Evolutionary conservation across 1,140 invertebrate species (phyloP).

Genomic region (Polypedilum pembai): DNA sequence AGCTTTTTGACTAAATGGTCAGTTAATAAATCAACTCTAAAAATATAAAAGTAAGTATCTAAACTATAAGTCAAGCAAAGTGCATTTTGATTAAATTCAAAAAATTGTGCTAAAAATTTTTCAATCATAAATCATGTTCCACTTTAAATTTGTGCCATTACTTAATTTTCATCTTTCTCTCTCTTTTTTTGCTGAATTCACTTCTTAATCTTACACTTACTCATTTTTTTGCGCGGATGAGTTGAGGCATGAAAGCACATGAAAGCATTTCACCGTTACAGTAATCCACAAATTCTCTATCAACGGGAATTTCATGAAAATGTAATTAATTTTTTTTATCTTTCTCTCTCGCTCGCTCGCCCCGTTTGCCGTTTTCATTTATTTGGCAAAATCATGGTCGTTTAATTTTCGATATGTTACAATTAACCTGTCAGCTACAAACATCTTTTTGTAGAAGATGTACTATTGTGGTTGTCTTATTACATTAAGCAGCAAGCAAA

Average conservation of each 20-base stretch:
- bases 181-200: neutral
- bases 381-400: neutral
- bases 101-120: neutral
- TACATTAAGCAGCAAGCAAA: neutral
- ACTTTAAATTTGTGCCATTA: neutral
- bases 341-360: neutral
- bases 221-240: conserved; percentile 9
- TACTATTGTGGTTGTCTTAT: neutral
- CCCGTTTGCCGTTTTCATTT: too few relatives aligned
- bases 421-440: neutral
- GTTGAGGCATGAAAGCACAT: neutral
- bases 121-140: conserved; percentile 1
- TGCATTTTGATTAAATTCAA: too few relatives aligned
- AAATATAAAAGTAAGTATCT: too few relatives aligned
- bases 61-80: too few relatives aligned
- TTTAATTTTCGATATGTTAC: conserved; percentile 7
- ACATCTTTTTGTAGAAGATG: neutral
- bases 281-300: conserved; percentile 18
- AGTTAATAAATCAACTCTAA: too few relatives aligned
- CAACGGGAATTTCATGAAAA: neutral
- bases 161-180: neutral
- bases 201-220: neutral
- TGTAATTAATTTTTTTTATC: conserved; percentile 20
- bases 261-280: conserved; percentile 5
- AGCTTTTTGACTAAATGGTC: too few relatives aligned